Evolutionary conservation across 2,113 vertebrate genomes (phyloP).

Genomic region (Neogobius melanostomus): DNA sequence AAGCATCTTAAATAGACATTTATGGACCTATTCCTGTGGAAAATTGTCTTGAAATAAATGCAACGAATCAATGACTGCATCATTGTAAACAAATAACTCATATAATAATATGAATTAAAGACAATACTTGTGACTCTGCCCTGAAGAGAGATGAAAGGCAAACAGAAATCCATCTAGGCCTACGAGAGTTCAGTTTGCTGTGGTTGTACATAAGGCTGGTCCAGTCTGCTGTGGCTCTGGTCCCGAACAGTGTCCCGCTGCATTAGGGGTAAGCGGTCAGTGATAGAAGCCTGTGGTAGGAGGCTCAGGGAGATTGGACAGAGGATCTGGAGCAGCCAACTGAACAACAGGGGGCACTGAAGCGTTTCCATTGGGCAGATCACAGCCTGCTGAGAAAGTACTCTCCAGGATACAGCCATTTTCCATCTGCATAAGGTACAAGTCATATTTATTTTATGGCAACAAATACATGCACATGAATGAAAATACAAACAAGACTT

Average conservation of each 20-base stretch:
- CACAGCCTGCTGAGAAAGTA: constrained; percentile 45
- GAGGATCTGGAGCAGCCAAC: constrained; percentile 46
- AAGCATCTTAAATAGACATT: constrained; percentile 31
- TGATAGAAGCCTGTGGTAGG: constrained; percentile 67
- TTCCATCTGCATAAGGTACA: constrained; percentile 53
- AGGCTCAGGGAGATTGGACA: constrained; percentile 52
- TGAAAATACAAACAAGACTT: not conserved
- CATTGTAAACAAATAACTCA: constrained; percentile 70
- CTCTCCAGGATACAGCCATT: constrained; percentile 59
- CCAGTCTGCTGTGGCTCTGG: constrained; percentile 45
- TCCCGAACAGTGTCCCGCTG: constrained; percentile 34
- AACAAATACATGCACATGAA: not conserved
- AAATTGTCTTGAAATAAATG: constrained; percentile 22
- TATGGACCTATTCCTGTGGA: constrained; percentile 9
- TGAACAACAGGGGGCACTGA: constrained; percentile 51
- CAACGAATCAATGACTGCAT: constrained; percentile 54
- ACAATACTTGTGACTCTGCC: constrained; percentile 19
- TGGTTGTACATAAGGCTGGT: constrained; percentile 59
- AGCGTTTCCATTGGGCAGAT: constrained; percentile 53
- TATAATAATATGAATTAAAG: constrained; percentile 58
- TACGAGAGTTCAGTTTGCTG: constrained; percentile 32
- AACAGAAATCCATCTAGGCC: constrained; percentile 23
- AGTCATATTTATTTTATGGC: not conserved
- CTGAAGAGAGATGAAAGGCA: constrained; percentile 4
- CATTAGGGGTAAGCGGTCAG: constrained; percentile 49